phyloP scores from a whole-genome alignment of 2,113 vertebrate species.

The Ibidorhyncha struthersii region DNA sequence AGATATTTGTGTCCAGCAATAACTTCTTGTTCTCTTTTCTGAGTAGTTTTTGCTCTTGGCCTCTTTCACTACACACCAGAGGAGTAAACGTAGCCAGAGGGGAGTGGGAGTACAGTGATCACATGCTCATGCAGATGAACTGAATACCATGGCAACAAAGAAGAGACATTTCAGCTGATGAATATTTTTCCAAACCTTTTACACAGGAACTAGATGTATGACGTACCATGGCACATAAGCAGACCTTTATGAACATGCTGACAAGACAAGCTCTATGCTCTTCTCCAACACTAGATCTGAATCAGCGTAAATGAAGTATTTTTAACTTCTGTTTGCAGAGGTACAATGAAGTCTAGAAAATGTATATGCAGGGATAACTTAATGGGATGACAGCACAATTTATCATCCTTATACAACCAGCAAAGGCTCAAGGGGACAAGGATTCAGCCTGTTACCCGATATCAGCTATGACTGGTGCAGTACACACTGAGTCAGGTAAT shows the following conservation, averaged over 20 bases:
- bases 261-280: background rate
- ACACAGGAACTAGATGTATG: background rate
- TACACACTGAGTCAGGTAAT: background rate
- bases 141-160: background rate
- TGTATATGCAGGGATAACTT: background rate
- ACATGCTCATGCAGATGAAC: background rate
- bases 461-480: background rate
- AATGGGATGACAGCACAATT: background rate
- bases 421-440: background rate
- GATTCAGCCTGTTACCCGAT: background rate
- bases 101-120: background rate
- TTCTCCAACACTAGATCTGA: background rate
- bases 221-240: accelerated
- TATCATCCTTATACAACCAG: background rate
- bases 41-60: background rate
- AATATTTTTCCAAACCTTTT: background rate
- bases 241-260: background rate
- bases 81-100: background rate
- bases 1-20: background rate
- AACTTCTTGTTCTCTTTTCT: background rate
- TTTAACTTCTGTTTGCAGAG: background rate
- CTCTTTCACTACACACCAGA: background rate
- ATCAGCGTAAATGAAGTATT: background rate
- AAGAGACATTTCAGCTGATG: background rate
- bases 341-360: background rate